Evolutionary conservation across 2,113 vertebrate genomes (phyloP), one percentile per base, ranked within the genome.

Genomic region (Toxotes chatareus): DNA sequence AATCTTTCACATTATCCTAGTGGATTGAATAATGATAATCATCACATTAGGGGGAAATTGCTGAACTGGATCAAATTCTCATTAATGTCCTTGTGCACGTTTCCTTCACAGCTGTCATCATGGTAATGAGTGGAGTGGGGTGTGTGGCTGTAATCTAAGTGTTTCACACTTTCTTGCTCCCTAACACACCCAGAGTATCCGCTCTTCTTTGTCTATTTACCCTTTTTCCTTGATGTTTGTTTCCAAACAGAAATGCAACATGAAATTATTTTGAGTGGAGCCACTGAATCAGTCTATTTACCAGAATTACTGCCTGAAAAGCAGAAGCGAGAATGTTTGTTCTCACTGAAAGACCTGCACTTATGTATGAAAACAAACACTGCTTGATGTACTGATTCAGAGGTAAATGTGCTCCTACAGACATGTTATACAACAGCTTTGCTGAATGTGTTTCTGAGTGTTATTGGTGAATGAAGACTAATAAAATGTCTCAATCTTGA

Each of bases 11-110:
- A 47, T 8, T 59, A 57, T 65, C 16, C 65, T 32, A 76, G 19
- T 2, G 4, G 12, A 71, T 19, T 61, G 7, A 81, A 88, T 60
- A 56, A 71, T 62, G 23, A 82, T 21, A 56, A 76, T n/a, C 70
- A 70, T 55, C 11, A 62, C 27, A 7, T 38, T 23, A 65, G 51
- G 11, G 27, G 27, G 27, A 67, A 86, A 64, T 4, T 31, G 51
- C 32, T 40, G 53, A 75, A 77, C 53, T 73, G 69, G 32, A 63
- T 70, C 62, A 68, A 72, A 78, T 72, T 70, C 64, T 32, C 44
- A 69, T 8, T 71, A 60, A 68, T 85, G 44, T 76, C 34, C 38
- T 10, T 11, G 5, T 59, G 49, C 61, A 73, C 61, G 31, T 76
- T 73, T 47, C 27, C 10, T 34, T 61, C 67, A 49, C n/a, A 31